Conservation (phyloP, 1,140 invertebrate genomes). For the Drosophila sechellia region DNA sequence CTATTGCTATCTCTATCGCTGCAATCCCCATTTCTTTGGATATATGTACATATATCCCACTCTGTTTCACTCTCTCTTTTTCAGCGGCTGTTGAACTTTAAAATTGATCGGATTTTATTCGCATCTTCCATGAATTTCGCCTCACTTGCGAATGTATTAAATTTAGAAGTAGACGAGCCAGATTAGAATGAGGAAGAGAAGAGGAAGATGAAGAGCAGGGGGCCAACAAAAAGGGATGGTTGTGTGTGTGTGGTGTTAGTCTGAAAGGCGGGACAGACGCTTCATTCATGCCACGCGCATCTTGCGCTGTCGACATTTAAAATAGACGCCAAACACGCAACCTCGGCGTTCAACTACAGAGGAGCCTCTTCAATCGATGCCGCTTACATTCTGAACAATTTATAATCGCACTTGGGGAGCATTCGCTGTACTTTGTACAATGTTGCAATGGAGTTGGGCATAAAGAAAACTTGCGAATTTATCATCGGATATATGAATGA, state of each 20-base stretch:
- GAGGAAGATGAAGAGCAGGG: background rate
- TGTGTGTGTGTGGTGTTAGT: background rate
- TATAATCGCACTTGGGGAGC: background rate
- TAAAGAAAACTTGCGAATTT: background rate
- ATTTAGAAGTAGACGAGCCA: constrained; percentile 50
- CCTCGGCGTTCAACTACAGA: constrained; percentile 5
- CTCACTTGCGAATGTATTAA: constrained; percentile 62
- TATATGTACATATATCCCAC: background rate
- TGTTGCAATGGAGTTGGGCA: constrained; percentile 5
- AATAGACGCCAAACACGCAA: constrained; percentile 49
- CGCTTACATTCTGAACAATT: background rate
- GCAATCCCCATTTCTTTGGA: background rate
- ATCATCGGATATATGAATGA: constrained; percentile 25
- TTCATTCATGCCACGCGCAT: constrained; percentile 66
- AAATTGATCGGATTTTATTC: constrained; percentile 58
- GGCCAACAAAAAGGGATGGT: too few relatives aligned
- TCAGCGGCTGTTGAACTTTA: constrained; percentile 70
- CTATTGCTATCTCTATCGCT: background rate
- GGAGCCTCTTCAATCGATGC: background rate
- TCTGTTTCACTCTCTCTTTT: constrained; percentile 6
- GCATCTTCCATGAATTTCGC: constrained; percentile 30
- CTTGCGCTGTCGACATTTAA: constrained; percentile 57
- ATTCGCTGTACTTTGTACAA: background rate
- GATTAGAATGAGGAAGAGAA: constrained; percentile 17
- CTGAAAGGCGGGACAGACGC: constrained; percentile 11